Percentiles rank a stretch among this genome's conserved stretches.
Evolutionary conservation across 2,888 invertebrate species (phyloP).

Genomic region (Cryptocephalus moraei): DNA sequence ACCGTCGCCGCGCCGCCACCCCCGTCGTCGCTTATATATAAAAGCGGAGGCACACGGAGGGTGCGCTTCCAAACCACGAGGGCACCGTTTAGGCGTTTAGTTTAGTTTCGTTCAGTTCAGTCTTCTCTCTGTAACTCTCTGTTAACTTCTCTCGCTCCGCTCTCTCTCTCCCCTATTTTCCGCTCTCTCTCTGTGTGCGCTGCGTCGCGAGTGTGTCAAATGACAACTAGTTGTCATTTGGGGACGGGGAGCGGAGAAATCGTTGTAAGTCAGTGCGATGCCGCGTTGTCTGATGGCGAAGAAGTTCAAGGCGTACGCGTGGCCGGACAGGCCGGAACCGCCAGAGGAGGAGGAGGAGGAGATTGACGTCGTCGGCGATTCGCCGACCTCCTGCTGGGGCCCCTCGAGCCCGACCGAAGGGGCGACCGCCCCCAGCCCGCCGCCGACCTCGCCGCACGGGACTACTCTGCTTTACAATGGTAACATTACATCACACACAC

Average conservation of each 20-base stretch:
- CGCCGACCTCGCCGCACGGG: constrained; percentile 55
- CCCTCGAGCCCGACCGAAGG: constrained; percentile 68
- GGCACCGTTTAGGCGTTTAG: constrained; percentile 47
- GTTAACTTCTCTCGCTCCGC: constrained; percentile 15
- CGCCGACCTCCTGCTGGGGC: constrained; percentile 52
- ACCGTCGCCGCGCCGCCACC: constrained; percentile 17
- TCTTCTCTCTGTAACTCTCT: constrained; percentile 35
- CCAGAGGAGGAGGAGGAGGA: constrained; percentile 62
- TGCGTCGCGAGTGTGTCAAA: constrained; percentile 11
- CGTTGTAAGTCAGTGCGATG: constrained; percentile 42
- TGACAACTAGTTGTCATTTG: not conserved
- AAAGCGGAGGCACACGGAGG: constrained; percentile 38
- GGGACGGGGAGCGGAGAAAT: not conserved
- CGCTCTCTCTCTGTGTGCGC: constrained; percentile 11
- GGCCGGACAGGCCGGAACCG: constrained; percentile 50
- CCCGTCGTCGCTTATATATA: constrained; percentile 34
- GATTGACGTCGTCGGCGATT: constrained; percentile 78
- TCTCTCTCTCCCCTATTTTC: constrained; percentile 14
- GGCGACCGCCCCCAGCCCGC: constrained; percentile 64
- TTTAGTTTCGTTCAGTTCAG: constrained; percentile 38
- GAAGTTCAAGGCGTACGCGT: constrained; percentile 85
- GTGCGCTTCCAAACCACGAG: constrained; percentile 45
- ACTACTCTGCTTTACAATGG: constrained; percentile 70
- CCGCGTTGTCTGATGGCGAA: constrained; percentile 94
- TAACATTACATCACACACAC: constrained; percentile 31